Base-by-base conservation (phyloP, 2,888 invertebrate species). In the Epinotia ramella region DNA sequence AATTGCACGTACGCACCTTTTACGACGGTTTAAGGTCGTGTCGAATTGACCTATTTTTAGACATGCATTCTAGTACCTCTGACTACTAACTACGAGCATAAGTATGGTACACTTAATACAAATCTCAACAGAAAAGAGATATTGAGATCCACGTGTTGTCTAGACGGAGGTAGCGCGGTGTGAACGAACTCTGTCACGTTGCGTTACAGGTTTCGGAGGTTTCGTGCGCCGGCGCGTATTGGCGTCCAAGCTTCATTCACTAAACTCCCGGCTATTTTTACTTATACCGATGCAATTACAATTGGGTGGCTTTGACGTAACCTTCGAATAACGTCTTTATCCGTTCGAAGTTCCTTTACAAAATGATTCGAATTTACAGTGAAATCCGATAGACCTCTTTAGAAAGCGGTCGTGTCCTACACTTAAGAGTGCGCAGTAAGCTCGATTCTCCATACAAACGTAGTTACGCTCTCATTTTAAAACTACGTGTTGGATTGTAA, bases 171-270 rank as follows among this genome's bases (percentile, higher is more conserved):
- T 59, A 28, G 73, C 44, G 53, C 64, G 33, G 66, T 66, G 94
- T 94, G 90, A 94, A 94, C 90, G 94, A 94, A 93, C 94, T 89
- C 88, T 90, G 90, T 90, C 90, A 90, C 83, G 84, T 83, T 79
- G 79, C 79, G 83, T 86, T 90, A 90, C 93, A 88, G 90, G 93
- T 94, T 94, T 92, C 88, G 91, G 91, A 88, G 90, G 89, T 88
- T 87, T 86, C 84, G 85, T 87, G 81, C 80, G 80, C 79, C 73
- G 59, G 78, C 83, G 83, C 85, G 84, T 89, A 89, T 89, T 88
- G 87, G 88, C 89, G 85, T 88, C 87, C 79, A 83, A 86, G 86
- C 86, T 86, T 84, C 89, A 89, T 88, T 88, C 87, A 86, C 83
- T 82, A 83, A 81, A 84, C 49, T 81, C 81, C 44, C 65, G 59